Conservation (phyloP, 2,113 vertebrate species). For the Miniopterus natalensis region DNA sequence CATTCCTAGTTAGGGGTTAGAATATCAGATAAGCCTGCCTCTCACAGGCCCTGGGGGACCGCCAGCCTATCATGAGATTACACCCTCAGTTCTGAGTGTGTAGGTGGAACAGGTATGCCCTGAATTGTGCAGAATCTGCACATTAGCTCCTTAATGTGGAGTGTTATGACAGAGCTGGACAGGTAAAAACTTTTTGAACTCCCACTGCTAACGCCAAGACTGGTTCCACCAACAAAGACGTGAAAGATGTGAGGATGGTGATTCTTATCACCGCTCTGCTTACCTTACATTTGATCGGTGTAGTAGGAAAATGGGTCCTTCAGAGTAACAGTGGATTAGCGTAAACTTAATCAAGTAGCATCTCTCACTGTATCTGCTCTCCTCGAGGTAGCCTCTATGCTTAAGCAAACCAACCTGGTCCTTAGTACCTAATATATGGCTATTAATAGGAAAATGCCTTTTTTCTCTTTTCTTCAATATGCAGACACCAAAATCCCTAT, state of each 20-base stretch:
- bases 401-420: not conserved
- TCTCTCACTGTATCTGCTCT: not conserved
- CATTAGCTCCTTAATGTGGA: not conserved
- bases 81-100: not conserved
- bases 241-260: not conserved
- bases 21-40: not conserved
- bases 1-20: not conserved
- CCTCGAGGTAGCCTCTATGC: not conserved
- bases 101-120: not conserved
- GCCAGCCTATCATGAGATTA: not conserved
- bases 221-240: constrained; percentile 8
- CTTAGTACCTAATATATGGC: not conserved
- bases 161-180: not conserved
- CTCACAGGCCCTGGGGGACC: not conserved
- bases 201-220: not conserved
- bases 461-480: not conserved
- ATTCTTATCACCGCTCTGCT: not conserved
- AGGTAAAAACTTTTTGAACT: not conserved
- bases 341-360: not conserved
- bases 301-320: not conserved
- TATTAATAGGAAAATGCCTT: not conserved
- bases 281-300: constrained; percentile 22
- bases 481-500: not conserved
- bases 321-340: not conserved
- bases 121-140: not conserved